phyloP scores from a whole-genome alignment of 2,113 vertebrate species.

The Callipepla californica region DNA sequence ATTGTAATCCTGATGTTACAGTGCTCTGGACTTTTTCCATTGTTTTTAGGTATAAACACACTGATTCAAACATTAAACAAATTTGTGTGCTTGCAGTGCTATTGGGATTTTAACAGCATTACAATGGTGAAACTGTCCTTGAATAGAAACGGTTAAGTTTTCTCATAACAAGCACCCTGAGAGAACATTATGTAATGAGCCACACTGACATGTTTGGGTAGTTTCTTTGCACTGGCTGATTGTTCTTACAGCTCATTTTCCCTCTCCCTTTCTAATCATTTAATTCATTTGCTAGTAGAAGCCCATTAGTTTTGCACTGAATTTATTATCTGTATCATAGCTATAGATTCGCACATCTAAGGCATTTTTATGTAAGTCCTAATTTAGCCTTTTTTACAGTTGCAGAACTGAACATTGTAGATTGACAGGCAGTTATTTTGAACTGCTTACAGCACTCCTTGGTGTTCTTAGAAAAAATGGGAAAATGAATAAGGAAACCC shows the following conservation, averaged over 20 bases:
- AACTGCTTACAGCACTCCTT: conserved; percentile 9
- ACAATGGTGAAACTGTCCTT: not conserved
- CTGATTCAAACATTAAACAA: not conserved
- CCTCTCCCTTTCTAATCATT: not conserved
- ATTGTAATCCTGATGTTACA: not conserved
- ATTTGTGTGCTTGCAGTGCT: not conserved
- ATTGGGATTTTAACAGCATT: not conserved
- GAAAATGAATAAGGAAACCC: conserved; percentile 25
- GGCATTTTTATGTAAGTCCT: conserved; percentile 37
- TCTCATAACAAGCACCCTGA: not conserved
- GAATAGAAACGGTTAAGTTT: not conserved
- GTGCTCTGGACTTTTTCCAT: not conserved
- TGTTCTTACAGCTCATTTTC: not conserved
- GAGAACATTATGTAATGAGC: not conserved
- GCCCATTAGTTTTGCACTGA: not conserved
- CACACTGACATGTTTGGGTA: not conserved
- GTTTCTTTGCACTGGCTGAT: conserved; percentile 1
- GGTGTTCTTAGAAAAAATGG: not conserved
- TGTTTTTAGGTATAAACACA: not conserved
- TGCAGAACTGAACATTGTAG: conserved; percentile 23
- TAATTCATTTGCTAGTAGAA: not conserved
- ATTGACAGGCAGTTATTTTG: conserved; percentile 68
- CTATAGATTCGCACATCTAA: not conserved
- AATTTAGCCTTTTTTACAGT: conserved; percentile 56
- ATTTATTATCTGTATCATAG: not conserved